phyloP scores from a whole-genome alignment of 2,888 invertebrate species.

The Himalopsyche japonica region DNA sequence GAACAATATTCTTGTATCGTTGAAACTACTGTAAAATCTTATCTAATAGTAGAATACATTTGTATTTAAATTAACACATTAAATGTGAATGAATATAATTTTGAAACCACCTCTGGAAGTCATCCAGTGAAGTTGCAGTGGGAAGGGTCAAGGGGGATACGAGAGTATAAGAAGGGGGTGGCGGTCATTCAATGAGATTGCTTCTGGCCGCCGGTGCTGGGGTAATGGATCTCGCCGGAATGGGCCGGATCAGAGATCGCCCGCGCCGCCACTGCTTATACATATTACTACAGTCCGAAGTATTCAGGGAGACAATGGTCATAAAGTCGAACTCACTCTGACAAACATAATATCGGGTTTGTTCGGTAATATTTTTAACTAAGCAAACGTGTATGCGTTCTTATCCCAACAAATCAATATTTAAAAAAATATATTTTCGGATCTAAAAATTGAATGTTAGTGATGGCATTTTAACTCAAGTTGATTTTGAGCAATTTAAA shows the following conservation, averaged over 20 bases:
- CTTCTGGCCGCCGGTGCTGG: conserved; percentile 60
- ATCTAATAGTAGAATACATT: no score
- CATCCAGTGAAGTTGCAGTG: neutral
- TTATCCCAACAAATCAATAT: no score
- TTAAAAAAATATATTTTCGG: no score
- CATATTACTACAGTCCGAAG: neutral
- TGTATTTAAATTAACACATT: no score
- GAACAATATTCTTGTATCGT: no score
- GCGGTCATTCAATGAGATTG: conserved; percentile 65
- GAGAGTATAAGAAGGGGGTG: conserved; percentile 45
- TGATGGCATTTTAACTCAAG: no score
- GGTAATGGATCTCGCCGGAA: conserved; percentile 63
- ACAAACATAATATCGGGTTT: neutral
- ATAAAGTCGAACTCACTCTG: no score
- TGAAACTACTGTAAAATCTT: no score
- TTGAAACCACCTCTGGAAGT: neutral
- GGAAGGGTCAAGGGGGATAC: neutral
- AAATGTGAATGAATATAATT: neutral
- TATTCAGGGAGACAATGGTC: neutral
- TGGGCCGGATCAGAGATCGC: conserved; percentile 59
- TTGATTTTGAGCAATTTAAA: no score
- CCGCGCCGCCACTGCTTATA: conserved; percentile 36
- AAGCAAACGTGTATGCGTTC: no score
- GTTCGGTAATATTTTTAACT: neutral
- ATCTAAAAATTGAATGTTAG: no score